Conservation (phyloP, 92 coral and sea anemone species). For the Siderastrea siderea region DNA sequence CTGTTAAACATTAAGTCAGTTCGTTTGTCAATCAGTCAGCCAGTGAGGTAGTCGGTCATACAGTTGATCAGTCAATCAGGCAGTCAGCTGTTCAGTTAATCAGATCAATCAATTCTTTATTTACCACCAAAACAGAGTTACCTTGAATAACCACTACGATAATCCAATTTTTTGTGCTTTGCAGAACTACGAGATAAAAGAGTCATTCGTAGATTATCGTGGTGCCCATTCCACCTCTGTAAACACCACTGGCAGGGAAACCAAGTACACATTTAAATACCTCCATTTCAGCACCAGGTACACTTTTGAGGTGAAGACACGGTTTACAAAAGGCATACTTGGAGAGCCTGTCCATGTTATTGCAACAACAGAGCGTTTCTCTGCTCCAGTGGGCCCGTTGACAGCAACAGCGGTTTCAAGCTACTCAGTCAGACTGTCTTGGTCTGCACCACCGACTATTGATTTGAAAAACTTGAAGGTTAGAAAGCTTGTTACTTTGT, state of each 20-base stretch:
- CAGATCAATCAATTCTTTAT: too few species aligned
- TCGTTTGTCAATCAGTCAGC: too few species aligned
- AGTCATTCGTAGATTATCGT: background rate
- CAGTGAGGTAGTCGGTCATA: too few species aligned
- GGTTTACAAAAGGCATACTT: background rate
- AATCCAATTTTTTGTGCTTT: background rate
- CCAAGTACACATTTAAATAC: background rate
- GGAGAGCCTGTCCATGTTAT: background rate
- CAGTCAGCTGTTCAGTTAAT: too few species aligned
- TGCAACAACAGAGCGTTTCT: constrained; percentile 26
- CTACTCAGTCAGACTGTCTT: constrained; percentile 11
- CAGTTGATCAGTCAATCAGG: too few species aligned
- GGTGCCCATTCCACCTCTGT: too few species aligned
- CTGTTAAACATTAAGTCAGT: too few species aligned
- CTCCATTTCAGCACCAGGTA: constrained; percentile 11
- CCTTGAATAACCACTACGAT: too few species aligned
- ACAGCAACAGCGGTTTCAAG: background rate
- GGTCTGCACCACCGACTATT: constrained; percentile 42
- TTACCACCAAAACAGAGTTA: too few species aligned
- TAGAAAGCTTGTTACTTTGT: background rate
- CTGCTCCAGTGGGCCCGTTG: constrained; percentile 49
- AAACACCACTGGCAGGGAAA: background rate
- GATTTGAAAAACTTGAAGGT: constrained; percentile 8
- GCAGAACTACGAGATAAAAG: constrained; percentile 7
- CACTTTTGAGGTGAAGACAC: constrained; percentile 18